These are phyloP conservation scores for Neofelis nebulosa DNA, from an alignment of 2,113 vertebrate species.

Conservation along the genomic window DNA sequence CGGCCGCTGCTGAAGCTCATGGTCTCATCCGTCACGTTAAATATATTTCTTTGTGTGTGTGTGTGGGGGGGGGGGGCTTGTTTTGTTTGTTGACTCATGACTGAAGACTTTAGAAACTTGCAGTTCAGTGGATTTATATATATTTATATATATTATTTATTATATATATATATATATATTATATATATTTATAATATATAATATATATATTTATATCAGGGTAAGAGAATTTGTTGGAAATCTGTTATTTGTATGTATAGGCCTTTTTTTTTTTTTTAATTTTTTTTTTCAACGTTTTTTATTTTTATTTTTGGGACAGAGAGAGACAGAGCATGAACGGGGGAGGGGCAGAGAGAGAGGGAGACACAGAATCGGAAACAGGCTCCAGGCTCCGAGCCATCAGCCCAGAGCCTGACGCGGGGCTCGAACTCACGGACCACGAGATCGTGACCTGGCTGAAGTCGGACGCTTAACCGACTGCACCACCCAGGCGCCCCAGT, in stretches of 20 bases:
- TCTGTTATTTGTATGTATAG: not conserved
- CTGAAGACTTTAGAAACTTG: constrained; percentile 35
- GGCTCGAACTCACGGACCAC: too few relatives aligned
- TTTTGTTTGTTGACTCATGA: constrained; percentile 34
- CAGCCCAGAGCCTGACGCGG: too few relatives aligned
- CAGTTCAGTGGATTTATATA: constrained; percentile 29
- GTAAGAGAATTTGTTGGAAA: not conserved
- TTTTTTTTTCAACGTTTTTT: too few relatives aligned
- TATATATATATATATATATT: too few relatives aligned
- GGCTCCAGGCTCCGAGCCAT: too few relatives aligned
- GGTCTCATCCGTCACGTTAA: not conserved
- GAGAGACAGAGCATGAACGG: too few relatives aligned
- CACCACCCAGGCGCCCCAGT: not conserved
- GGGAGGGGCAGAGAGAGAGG: too few relatives aligned
- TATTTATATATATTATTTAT: not conserved
- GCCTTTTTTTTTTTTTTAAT: not conserved
- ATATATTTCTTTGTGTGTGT: not conserved
- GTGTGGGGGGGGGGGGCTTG: not conserved
- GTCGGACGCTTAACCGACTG: too few relatives aligned
- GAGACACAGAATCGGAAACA: too few relatives aligned
- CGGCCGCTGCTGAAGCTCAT: not conserved
- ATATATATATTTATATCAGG: not conserved
- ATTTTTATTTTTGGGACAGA: too few relatives aligned
- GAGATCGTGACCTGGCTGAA: too few relatives aligned
- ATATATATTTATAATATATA: too few relatives aligned